A percentile compares a stretch with the other conserved stretches of the same genome.
These are phyloP conservation scores for Drosophila eohydei DNA, from an alignment of 2,888 invertebrate genomes.

Conservation along the genomic window DNA sequence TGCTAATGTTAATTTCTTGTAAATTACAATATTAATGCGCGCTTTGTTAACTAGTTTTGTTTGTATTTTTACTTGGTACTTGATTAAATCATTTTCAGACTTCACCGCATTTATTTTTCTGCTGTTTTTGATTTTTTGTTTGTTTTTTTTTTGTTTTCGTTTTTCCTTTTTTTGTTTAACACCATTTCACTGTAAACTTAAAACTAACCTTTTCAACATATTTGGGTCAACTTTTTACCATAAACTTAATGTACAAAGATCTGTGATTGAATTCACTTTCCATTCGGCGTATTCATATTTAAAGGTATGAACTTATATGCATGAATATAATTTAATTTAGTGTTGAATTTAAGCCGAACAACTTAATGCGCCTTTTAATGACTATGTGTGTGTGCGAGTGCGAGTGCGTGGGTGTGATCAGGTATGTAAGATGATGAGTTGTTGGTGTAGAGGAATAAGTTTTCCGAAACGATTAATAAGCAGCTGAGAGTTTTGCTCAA, in stretches of 20 bases:
- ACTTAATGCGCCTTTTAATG: conserved; percentile 28
- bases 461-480: conserved; percentile 43
- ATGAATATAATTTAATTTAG: conserved; percentile 51
- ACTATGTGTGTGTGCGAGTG: conserved; percentile 27
- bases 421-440: conserved; percentile 5
- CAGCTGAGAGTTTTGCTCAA: conserved; percentile 32
- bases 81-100: conserved; percentile 84
- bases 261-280: conserved; percentile 56
- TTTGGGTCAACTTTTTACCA: conserved; percentile 72
- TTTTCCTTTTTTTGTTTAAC: conserved; percentile 32
- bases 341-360: conserved; percentile 32
- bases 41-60: conserved; percentile 45
- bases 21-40: conserved; percentile 67
- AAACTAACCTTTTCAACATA: conserved; percentile 62
- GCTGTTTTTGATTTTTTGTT: conserved; percentile 23
- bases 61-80: conserved; percentile 69
- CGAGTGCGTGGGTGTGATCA: conserved; percentile 7
- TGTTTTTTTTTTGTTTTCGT: neutral
- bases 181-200: conserved; percentile 64
- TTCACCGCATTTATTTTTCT: conserved; percentile 75
- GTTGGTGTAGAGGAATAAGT: conserved; percentile 39
- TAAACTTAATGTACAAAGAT: conserved; percentile 75
- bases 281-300: conserved; percentile 45
- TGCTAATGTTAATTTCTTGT: conserved; percentile 63
- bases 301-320: conserved; percentile 30